phyloP scores from a whole-genome alignment of 2,797 vertebrate species.

The Karalla daura region DNA sequence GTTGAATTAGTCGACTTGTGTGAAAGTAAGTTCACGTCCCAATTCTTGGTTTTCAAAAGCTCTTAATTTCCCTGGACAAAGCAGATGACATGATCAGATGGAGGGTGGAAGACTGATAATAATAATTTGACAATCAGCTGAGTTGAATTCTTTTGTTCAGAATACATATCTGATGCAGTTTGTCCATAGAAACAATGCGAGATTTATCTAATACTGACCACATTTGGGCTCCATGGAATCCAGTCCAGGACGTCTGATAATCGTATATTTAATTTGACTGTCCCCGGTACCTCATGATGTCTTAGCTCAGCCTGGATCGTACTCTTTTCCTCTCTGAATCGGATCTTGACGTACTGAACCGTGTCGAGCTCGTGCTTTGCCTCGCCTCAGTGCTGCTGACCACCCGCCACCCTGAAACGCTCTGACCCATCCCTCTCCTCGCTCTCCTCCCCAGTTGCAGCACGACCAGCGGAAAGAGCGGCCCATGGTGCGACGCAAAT shows the following conservation, averaged over 20 bases:
- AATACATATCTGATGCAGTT: neutral
- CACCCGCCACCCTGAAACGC: too few species aligned
- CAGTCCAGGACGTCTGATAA: neutral
- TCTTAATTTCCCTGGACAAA: too few species aligned
- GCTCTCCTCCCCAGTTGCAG: conserved; percentile 91
- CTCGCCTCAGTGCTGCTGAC: conserved; percentile 9
- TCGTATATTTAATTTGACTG: conserved; percentile 8
- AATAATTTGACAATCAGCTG: too few species aligned
- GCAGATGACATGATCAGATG: too few species aligned
- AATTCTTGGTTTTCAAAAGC: too few species aligned
- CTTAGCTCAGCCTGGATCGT: neutral
- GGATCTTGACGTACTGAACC: neutral
- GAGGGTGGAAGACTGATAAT: too few species aligned
- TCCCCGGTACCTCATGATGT: neutral
- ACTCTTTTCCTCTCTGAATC: conserved; percentile 4
- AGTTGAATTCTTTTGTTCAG: too few species aligned
- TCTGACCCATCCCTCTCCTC: neutral
- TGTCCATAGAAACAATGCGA: neutral
- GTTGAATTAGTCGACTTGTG: too few species aligned
- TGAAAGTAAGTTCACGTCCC: too few species aligned
- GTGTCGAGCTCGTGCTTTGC: neutral
- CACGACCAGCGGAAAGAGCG: conserved; percentile 94
- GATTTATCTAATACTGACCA: conserved; percentile 2
- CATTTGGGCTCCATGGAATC: neutral
- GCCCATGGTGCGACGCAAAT: conserved; percentile 92